Percentiles rank a stretch among this genome's conserved stretches.
Conservation (phyloP, 2,797 vertebrate genomes). For the Etheostoma perlongum region DNA sequence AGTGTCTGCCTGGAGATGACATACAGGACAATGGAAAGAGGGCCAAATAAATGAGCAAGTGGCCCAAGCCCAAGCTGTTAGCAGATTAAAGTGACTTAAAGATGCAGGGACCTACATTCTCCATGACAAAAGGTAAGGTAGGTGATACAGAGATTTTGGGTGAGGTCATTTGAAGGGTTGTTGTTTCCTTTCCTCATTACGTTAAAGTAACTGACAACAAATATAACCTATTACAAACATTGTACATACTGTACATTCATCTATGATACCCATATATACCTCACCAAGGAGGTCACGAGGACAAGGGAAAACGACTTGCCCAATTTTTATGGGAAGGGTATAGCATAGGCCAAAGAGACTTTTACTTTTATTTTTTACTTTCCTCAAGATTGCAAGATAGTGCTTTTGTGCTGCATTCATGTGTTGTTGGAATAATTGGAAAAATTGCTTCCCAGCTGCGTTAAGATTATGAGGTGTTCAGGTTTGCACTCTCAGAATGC, state of each 20-base stretch:
- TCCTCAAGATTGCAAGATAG: too few relatives aligned
- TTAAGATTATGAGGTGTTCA: too few relatives aligned
- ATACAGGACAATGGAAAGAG: conserved; percentile 82
- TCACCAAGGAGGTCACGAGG: too few relatives aligned
- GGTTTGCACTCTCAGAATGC: too few relatives aligned
- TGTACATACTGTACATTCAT: too few relatives aligned
- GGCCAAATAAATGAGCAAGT: conserved; percentile 76
- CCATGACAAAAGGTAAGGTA: conserved; percentile 55
- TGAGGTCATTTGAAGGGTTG: conserved; percentile 52
- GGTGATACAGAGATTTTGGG: conserved; percentile 52
- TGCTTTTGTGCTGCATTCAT: too few relatives aligned
- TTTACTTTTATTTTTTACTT: too few relatives aligned
- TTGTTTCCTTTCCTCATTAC: conserved; percentile 3
- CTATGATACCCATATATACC: neutral
- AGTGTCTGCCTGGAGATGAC: conserved; percentile 85
- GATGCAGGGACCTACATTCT: conserved; percentile 56
- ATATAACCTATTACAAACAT: neutral
- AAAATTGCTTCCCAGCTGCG: too few relatives aligned
- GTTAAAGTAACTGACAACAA: neutral
- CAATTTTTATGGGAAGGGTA: too few relatives aligned
- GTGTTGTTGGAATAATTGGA: too few relatives aligned
- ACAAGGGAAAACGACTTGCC: too few relatives aligned
- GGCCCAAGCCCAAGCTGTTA: conserved; percentile 78
- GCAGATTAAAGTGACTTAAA: conserved; percentile 79
- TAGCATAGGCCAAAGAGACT: too few relatives aligned